Conservation (phyloP, 1,140 invertebrate genomes). For the Augochlora pura region DNA sequence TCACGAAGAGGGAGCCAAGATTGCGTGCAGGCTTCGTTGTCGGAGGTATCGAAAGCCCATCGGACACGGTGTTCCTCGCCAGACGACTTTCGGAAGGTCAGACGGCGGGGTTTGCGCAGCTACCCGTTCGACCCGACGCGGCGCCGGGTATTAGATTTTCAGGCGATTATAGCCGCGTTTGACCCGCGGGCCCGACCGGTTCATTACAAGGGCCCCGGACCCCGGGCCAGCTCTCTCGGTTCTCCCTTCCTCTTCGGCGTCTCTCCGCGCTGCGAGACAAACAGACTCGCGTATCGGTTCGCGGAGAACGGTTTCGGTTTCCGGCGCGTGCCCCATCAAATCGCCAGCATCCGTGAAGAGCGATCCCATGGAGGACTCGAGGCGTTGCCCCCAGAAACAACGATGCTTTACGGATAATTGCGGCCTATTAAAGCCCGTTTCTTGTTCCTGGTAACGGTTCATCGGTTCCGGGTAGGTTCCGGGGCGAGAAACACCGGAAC, state of each 20-base stretch:
- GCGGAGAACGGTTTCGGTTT: neutral
- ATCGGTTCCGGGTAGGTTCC: conserved; percentile 8
- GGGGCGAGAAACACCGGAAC: conserved; percentile 11
- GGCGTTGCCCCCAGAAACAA: conserved; percentile 17
- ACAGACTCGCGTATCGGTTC: neutral
- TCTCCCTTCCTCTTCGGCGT: neutral
- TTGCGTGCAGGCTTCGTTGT: neutral
- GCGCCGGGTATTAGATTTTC: neutral
- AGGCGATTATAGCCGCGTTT: neutral
- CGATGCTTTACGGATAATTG: conserved; percentile 35
- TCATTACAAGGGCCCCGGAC: neutral
- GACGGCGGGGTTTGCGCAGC: conserved; percentile 8
- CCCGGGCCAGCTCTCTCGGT: neutral
- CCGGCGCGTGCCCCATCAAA: conserved; percentile 57
- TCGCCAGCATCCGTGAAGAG: neutral
- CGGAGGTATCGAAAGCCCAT: neutral
- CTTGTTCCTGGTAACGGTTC: conserved; percentile 32
- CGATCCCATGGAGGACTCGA: conserved; percentile 3
- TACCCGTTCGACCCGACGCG: neutral
- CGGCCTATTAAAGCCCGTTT: conserved; percentile 13
- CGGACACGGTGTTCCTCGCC: conserved; percentile 11
- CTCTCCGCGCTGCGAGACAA: neutral
- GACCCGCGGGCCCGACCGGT: conserved; percentile 5
- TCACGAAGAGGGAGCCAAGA: no score
- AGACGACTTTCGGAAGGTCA: conserved; percentile 7